Conservation (phyloP, 2,888 invertebrate genomes). For the Anthophora plumipes region DNA sequence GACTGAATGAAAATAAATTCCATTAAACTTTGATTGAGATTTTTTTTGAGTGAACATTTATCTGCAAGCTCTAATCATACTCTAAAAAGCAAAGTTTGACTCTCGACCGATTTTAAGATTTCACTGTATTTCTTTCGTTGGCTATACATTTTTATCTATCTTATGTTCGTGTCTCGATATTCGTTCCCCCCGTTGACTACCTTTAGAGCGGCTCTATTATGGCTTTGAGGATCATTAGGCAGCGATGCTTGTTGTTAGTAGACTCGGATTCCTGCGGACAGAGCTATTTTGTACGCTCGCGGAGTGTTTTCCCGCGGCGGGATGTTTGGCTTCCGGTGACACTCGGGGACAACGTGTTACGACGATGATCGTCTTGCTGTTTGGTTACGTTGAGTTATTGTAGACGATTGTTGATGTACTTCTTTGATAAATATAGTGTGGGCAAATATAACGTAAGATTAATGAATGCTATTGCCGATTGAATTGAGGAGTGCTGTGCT, state of each 20-base stretch:
- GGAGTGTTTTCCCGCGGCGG: conserved; percentile 23
- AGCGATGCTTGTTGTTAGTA: not conserved
- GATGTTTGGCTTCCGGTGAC: conserved; percentile 35
- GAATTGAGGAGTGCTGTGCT: too few relatives aligned
- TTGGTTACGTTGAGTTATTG: not conserved
- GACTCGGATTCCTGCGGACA: conserved; percentile 9
- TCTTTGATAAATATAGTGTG: not conserved
- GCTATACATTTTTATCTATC: too few relatives aligned
- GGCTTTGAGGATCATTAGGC: conserved; percentile 33
- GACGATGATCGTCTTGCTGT: not conserved
- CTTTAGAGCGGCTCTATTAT: conserved; percentile 10
- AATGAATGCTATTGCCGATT: not conserved
- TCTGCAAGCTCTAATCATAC: too few relatives aligned
- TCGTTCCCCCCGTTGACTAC: not conserved
- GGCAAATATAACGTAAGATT: not conserved
- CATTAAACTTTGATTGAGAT: too few relatives aligned
- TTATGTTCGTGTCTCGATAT: not conserved
- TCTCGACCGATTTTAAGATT: too few relatives aligned
- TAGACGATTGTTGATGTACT: not conserved
- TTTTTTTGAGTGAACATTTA: too few relatives aligned
- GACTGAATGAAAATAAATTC: too few relatives aligned
- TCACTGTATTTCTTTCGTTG: too few relatives aligned
- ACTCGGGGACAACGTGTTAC: not conserved
- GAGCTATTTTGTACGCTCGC: not conserved
- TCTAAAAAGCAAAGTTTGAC: too few relatives aligned